Conservation (phyloP, 2,888 invertebrate genomes). For the Melanostoma mellinum region DNA sequence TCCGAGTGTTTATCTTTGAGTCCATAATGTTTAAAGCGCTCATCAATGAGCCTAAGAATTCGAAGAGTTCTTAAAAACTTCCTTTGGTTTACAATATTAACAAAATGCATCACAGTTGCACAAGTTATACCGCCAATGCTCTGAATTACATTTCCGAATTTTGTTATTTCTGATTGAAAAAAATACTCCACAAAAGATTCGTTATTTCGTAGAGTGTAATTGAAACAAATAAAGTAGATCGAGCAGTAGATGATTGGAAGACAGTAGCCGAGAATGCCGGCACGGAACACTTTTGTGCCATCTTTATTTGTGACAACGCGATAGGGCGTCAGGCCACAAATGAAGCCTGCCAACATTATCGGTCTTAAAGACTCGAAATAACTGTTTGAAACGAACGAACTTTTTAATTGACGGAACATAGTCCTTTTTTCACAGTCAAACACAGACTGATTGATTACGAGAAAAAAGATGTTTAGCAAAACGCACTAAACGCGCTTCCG, state of each 20-base stretch:
- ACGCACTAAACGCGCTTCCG: too few relatives aligned
- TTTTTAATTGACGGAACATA: neutral
- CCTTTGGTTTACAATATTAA: neutral
- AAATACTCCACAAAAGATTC: conserved; percentile 67
- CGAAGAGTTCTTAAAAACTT: conserved; percentile 3
- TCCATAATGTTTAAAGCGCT: neutral
- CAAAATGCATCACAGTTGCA: conserved; percentile 11
- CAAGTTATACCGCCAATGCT: conserved; percentile 13
- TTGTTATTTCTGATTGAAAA: conserved; percentile 52
- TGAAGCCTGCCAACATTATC: conserved; percentile 77
- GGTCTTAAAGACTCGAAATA: conserved; percentile 79
- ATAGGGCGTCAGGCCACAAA: conserved; percentile 80
- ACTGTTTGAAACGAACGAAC: neutral
- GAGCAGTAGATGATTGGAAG: neutral
- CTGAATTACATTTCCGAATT: conserved; percentile 50
- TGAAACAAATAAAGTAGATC: conserved; percentile 27
- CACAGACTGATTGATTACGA: too few relatives aligned
- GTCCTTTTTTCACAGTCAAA: too few relatives aligned
- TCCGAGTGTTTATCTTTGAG: neutral
- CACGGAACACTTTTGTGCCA: conserved; percentile 68
- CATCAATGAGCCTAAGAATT: neutral
- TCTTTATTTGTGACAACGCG: conserved; percentile 77
- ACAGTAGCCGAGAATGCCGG: neutral
- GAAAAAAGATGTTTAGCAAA: too few relatives aligned
- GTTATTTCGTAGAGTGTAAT: conserved; percentile 40